Base-by-base conservation (phyloP, 2,888 invertebrate genomes). In the Saturnia pavonia region DNA sequence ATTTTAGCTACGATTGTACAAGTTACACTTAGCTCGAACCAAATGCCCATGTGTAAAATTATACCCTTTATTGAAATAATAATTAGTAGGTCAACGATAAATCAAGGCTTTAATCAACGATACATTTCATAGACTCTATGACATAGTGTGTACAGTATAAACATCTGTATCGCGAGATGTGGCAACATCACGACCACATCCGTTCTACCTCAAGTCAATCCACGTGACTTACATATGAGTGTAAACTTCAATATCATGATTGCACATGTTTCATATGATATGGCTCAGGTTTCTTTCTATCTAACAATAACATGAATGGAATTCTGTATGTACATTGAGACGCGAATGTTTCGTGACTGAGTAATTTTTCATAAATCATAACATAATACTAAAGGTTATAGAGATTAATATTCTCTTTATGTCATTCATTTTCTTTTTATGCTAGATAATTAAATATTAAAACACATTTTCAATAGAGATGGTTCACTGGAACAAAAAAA, bases 151-250 rank as follows among this genome's bases (percentile, higher is more conserved):
- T 19, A 74, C 73, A 79, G 79, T 81, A 76, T 78, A 77, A 76
- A 70, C 79, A 75, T 74, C 57, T 12, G 27, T 74, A 77, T 83
- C 80, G 80, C 82, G 81, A 85, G 78, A 74, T 77, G 74, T 78
- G 77, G 76, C 76, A 74, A 76, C 78, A 78, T 77, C 14, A 73
- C 77, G 69, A 77, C 80, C 80, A 83, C 82, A 82, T 82, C 82
- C 84, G 84, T 74, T 74, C 75, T 60, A 71, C 69, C 71, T 72
- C 76, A 77, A 71, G 68, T 68, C 66, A 45, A 27, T 75, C 78
- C 84, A 76, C 82, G 84, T 84, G 87, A 84, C 80, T 42, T 43
- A 70, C 67, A 69, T 27, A 66, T 71, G 66, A 51, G 60, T 71
- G 63, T 43, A 48, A 63, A 27, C 68, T 74, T 70, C 69, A 69